These are phyloP conservation scores for Sorex maritimensis DNA, from an alignment of 2,797 vertebrate species.

Conservation along the genomic window DNA sequence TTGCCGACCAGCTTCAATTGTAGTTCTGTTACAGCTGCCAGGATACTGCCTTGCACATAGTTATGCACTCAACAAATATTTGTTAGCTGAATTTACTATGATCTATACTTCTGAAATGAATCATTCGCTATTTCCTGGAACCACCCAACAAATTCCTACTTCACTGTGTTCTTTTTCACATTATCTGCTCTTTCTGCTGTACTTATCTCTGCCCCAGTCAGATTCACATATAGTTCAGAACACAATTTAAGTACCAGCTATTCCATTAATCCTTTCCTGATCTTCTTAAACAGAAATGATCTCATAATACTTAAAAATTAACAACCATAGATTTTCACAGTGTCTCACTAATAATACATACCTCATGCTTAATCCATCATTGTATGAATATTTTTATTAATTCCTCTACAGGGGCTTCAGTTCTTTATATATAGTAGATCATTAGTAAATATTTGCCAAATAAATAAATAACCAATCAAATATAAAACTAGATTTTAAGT, in stretches of 20 bases:
- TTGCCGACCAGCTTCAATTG: slow-evolving; percentile 17
- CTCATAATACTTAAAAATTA: slow-evolving; percentile 34
- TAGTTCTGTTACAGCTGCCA: neutral
- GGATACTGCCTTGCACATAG: neutral
- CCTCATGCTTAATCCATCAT: neutral
- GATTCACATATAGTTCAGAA: slow-evolving; percentile 35
- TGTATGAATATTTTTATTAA: slow-evolving; percentile 24
- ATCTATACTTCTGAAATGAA: neutral
- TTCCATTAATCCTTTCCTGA: slow-evolving; percentile 18
- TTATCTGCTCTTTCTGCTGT: neutral
- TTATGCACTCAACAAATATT: slow-evolving; percentile 40
- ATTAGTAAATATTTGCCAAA: slow-evolving; percentile 48
- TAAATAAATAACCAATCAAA: slow-evolving; percentile 48
- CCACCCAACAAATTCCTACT: neutral
- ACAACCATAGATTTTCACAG: slow-evolving; percentile 19
- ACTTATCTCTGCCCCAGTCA: neutral
- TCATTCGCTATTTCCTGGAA: neutral
- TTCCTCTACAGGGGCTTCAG: slow-evolving; percentile 9
- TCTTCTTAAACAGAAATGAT: slow-evolving; percentile 38
- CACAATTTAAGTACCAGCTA: slow-evolving; percentile 40
- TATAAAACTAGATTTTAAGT: slow-evolving; percentile 50
- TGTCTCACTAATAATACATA: slow-evolving; percentile 2
- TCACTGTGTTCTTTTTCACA: neutral
- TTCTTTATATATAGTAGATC: slow-evolving; percentile 3
- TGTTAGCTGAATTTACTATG: slow-evolving; percentile 10